Evolutionary conservation across 2,888 invertebrate species (phyloP).

Genomic region (Tinea pellionella): DNA sequence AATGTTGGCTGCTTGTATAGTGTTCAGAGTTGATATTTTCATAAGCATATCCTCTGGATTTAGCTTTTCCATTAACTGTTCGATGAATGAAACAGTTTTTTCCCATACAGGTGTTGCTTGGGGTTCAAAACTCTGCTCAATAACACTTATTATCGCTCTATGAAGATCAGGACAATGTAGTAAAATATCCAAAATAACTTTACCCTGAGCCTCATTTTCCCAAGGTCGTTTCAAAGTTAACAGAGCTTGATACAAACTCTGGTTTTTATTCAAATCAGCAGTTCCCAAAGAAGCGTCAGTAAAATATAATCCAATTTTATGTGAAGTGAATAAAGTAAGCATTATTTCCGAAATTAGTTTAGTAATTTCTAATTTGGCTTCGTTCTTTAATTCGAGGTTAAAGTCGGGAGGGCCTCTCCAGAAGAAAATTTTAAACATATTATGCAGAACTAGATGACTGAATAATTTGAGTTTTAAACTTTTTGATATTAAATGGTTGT

Average conservation of each 20-base stretch:
- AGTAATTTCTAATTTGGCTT: conserved; percentile 53
- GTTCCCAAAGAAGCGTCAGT: conserved; percentile 74
- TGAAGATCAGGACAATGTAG: conserved; percentile 79
- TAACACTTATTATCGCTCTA: conserved; percentile 68
- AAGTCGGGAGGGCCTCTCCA: conserved; percentile 77
- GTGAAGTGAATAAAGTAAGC: conserved; percentile 79
- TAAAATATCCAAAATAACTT: conserved; percentile 73
- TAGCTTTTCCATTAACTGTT: conserved; percentile 50
- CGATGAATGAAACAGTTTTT: conserved; percentile 52
- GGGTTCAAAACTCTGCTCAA: conserved; percentile 73
- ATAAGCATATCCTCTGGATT: conserved; percentile 59
- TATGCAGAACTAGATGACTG: conserved; percentile 73
- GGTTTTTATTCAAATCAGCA: conserved; percentile 69
- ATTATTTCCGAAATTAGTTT: conserved; percentile 75
- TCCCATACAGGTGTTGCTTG: conserved; percentile 67
- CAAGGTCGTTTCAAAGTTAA: conserved; percentile 76
- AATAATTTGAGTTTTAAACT: conserved; percentile 80
- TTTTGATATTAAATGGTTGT: conserved; percentile 75
- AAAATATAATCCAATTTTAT: conserved; percentile 82
- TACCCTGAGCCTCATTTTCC: conserved; percentile 73
- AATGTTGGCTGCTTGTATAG: conserved; percentile 64
- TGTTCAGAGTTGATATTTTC: conserved; percentile 49
- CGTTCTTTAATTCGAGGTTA: conserved; percentile 39
- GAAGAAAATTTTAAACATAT: conserved; percentile 76
- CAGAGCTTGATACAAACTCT: conserved; percentile 72